phyloP scores from a whole-genome alignment of 2,888 invertebrate species.

The Saturnia japonica region DNA sequence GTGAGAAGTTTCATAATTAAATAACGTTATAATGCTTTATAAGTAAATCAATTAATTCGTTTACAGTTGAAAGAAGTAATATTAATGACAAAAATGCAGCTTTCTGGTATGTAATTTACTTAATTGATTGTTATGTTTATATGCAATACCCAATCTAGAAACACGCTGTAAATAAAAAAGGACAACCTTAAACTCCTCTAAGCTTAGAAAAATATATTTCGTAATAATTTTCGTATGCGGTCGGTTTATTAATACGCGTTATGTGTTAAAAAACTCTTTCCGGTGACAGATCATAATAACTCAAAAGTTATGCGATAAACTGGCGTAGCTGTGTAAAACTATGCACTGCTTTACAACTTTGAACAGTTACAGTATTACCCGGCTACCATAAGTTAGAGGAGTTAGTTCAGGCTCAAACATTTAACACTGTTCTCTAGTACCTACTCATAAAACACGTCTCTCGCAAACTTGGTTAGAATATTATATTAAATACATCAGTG shows the following conservation, averaged over 20 bases:
- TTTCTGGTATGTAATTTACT: background rate
- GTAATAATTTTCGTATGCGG: background rate
- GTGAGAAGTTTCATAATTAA: background rate
- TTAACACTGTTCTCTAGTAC: background rate
- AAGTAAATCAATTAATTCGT: background rate
- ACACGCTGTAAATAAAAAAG: background rate
- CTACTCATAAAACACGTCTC: slow-evolving; percentile 2
- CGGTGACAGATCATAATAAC: background rate
- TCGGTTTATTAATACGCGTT: background rate
- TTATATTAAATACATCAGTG: background rate
- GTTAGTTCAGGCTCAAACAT: slow-evolving; percentile 9
- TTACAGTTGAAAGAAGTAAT: background rate
- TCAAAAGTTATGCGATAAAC: background rate
- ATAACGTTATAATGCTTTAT: background rate
- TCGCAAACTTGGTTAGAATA: background rate
- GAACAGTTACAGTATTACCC: slow-evolving; percentile 5
- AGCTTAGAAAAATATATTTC: background rate
- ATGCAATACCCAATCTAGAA: background rate
- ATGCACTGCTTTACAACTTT: slow-evolving; percentile 9
- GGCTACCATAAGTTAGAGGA: slow-evolving; percentile 15
- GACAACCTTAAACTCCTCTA: too few relatives aligned
- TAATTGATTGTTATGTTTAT: too few relatives aligned
- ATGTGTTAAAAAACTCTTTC: background rate
- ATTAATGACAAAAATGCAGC: background rate
- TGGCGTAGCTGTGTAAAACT: background rate